Evolutionary conservation across 2,888 invertebrate genomes (phyloP), one percentile per base, ranked within the genome.

Genomic region (Torymus tubicola): DNA sequence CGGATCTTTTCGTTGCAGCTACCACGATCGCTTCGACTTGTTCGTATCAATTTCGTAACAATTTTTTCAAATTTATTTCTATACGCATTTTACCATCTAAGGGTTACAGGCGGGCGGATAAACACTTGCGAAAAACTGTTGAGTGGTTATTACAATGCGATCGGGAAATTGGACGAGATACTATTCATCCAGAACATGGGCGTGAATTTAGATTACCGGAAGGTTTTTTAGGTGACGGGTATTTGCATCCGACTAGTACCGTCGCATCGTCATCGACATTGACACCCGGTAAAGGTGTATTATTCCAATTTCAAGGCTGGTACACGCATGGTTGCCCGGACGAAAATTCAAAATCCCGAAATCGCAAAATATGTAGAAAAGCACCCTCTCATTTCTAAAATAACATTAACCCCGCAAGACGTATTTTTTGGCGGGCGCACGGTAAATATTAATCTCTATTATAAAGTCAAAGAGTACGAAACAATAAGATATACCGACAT

Each of bases 71-170:
- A 82, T 55, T 81, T 4, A 67, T 86, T 8, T 85, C 84, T 0
- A 87, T 88, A 18, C 87, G 85, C 12, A 80, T 88, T 2, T 84
- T 88, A 14, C 88, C 87, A 0, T 67, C 64, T 5, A 71, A 68
- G 0, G 87, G 88, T 3, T 88, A 88, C 72, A 68, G 88, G 8
- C 65, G 60, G 14, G 64, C 70, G 10, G 85, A 87, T 68, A 85
- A 84, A 1, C 87, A 87, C 57, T 87, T 86, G 10, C 55, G 13
- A 60, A 78, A 75, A 53, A 84, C 85, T 4, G 0, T 85, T 1
- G 70, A 83, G 16, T 86, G 86, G 86, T 55, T 86, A 8, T 18
- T 73, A 4, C 83, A 80, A 81, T 55, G 77, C 31, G 82, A 81
- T 18, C 75, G 76, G 0, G 65, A 63, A 14, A 64, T 70, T 53